phyloP scores from a whole-genome alignment of 2,113 vertebrate genomes.

The Grantiella picta region DNA sequence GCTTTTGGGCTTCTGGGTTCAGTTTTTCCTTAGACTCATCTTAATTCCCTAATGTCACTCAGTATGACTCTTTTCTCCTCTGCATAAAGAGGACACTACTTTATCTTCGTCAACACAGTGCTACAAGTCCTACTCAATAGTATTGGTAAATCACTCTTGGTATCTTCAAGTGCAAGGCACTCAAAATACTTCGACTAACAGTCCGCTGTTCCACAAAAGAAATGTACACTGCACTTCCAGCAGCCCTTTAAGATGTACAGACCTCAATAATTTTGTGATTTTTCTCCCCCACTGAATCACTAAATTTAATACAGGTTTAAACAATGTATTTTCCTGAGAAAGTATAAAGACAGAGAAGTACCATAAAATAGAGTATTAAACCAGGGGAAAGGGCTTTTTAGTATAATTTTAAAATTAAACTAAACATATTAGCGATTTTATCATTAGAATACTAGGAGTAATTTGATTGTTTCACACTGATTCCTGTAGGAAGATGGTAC shows the following conservation, averaged over 20 bases:
- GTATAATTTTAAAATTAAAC: not conserved
- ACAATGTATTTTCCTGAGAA: not conserved
- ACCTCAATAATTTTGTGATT: not conserved
- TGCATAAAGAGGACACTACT: not conserved
- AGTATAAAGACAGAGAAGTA: not conserved
- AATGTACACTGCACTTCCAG: not conserved
- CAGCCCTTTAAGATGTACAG: not conserved
- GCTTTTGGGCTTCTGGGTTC: not conserved
- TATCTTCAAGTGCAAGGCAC: not conserved
- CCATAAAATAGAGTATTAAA: not conserved
- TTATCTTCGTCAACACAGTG: not conserved
- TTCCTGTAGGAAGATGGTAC: not conserved
- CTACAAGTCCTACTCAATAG: not conserved
- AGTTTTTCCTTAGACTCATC: not conserved
- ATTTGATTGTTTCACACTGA: not conserved
- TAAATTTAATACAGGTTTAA: not conserved
- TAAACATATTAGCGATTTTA: not conserved
- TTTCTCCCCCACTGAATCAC: not conserved
- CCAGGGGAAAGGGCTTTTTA: rapidly evolving
- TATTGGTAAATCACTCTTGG: not conserved
- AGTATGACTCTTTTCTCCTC: not conserved
- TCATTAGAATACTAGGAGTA: not conserved
- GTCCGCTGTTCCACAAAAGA: not conserved
- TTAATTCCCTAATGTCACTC: not conserved
- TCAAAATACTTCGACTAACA: not conserved